Evolutionary conservation across 2,888 invertebrate species (phyloP), one percentile per base, ranked within the genome.

Genomic region (Nephrotoma appendiculata): DNA sequence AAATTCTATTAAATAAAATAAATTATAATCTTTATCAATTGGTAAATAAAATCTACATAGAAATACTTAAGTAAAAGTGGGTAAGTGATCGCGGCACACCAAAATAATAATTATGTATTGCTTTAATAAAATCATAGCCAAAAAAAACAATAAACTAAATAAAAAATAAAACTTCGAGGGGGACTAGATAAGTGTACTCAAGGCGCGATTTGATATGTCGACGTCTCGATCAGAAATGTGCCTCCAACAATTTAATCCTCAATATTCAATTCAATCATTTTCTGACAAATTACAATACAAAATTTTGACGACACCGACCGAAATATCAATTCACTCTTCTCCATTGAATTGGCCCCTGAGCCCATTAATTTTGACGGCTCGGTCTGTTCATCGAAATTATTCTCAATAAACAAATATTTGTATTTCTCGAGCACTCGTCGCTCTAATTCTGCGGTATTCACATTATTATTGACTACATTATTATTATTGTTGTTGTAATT

Each of bases 201-300:
- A 71, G 71, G 71, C 31, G 71, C 31, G 31, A 31, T 31, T 71
- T 71, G 71, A 71, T 71, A 31, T 71, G 71, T 71, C 5, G 9
- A 31, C 31, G 31, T 6, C 52, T 52, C 15, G 52, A 15, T 15
- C n/a, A 52, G 71, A 71, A 71, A 71, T 31, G 31, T 31, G 31
- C 31, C 31, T 31, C 3, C 0, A 31, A 15, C 6, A 19, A n/a
- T 19, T 84, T 84, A 84, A 84, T 84, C 43, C 5, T 84, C 84
- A 84, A 42, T 15, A 71, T 44, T 83, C 41, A 57, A 86, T 42
- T 87, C 86, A 44, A 87, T 84, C 84, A 87, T 83, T 87, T 89
- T 90, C 90, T 92, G 91, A 89, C 91, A 92, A 87, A 92, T 89
- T 87, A 90, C 90, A 86, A 91, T 90, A 89, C 91, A 91, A 88